These are phyloP conservation scores for Melolontha melolontha DNA, from an alignment of 2,888 invertebrate genomes.

Conservation along the genomic window DNA sequence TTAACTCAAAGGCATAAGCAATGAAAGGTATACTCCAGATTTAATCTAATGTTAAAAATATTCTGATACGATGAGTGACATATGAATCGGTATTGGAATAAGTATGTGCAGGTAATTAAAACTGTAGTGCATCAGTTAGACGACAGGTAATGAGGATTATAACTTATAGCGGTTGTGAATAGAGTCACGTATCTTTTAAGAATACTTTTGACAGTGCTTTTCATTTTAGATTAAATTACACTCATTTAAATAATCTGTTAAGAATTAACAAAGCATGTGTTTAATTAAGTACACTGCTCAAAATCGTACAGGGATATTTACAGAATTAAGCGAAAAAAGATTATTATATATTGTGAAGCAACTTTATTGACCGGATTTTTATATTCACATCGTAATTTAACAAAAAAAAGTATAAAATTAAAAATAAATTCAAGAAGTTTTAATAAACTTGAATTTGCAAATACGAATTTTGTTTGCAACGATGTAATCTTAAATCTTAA, in stretches of 20 bases:
- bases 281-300: neutral
- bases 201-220: slow-evolving; percentile 20
- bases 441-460: no score
- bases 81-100: slow-evolving; percentile 32
- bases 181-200: slow-evolving; percentile 1
- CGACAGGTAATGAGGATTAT: slow-evolving; percentile 13
- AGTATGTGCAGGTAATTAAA: slow-evolving; percentile 26
- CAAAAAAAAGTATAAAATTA: no score
- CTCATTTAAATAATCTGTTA: slow-evolving; percentile 26
- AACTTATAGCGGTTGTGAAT: slow-evolving; percentile 9
- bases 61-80: slow-evolving; percentile 23
- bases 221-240: slow-evolving; percentile 18
- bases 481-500: no score
- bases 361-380: no score
- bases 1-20: neutral
- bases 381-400: no score
- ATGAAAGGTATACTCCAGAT: slow-evolving; percentile 8
- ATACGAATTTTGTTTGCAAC: no score
- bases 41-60: slow-evolving; percentile 19
- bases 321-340: no score
- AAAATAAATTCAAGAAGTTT: no score
- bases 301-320: no score
- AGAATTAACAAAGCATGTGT: neutral
- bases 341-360: no score
- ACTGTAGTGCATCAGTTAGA: slow-evolving; percentile 5